Percentiles rank a stretch among this genome's conserved stretches.
phyloP scores from a whole-genome alignment of 2,888 invertebrate species.

The Thysanoteuthis rhombus region DNA sequence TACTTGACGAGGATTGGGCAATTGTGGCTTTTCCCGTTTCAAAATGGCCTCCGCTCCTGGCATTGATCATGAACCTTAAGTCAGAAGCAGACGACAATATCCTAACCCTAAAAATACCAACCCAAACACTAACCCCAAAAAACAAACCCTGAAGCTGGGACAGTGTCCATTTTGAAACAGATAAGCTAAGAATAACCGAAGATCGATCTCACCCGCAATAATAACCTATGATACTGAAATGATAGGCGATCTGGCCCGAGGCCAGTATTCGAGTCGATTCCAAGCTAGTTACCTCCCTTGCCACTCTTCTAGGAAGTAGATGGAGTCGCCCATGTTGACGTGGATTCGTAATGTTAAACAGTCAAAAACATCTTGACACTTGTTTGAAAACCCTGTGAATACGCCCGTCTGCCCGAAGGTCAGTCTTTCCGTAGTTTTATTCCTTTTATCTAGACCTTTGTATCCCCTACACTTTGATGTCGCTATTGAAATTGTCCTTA shows the following conservation, averaged over 20 bases:
- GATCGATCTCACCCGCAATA: neutral
- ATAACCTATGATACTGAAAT: neutral
- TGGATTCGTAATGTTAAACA: slow-evolving; percentile 12
- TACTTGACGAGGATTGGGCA: too few species aligned
- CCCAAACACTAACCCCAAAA: too few species aligned
- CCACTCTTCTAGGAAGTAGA: neutral
- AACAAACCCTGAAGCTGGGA: too few species aligned
- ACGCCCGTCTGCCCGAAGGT: neutral
- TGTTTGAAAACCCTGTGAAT: neutral
- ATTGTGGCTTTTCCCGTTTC: too few species aligned
- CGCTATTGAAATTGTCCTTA: neutral
- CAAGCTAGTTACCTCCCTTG: neutral
- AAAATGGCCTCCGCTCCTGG: too few species aligned
- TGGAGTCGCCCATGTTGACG: neutral
- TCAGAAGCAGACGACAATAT: too few species aligned
- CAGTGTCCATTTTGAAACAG: too few species aligned
- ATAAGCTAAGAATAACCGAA: too few species aligned
- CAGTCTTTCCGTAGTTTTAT: neutral
- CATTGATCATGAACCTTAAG: too few species aligned
- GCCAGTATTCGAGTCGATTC: neutral
- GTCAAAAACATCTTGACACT: neutral
- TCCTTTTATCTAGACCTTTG: neutral
- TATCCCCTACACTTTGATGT: neutral
- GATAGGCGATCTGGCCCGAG: neutral
- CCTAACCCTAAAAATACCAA: too few species aligned